Base-by-base conservation (phyloP, 1,140 invertebrate genomes). In the Cherax quadricarinatus region DNA sequence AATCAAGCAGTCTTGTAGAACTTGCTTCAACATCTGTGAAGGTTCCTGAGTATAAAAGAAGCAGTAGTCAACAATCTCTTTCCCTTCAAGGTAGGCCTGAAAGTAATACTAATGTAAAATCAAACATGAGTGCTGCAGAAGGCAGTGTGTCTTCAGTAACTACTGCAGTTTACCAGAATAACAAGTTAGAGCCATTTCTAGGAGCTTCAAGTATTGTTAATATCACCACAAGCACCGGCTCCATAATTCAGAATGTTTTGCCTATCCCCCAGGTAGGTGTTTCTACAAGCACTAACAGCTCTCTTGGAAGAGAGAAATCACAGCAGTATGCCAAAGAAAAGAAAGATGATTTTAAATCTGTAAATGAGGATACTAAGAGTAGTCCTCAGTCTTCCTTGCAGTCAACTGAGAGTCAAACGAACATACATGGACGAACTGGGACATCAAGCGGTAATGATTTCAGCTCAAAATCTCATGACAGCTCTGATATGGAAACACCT, bases 21-120 rank as follows among this genome's bases (percentile, higher is more conserved):
- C 70, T 91, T 30, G 75, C 66, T 62, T 49, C 21, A 73, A 62
- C 84, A 7, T 51, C 41, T 53, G 41, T 70, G 48, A 81, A 51
- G 48, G 51, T 49, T 81, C 3, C 60, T n/a, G n/a, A 91, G n/a
- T 86, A 78, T 53, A 62, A 53, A 49, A 86, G 90, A 60, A 91
- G 90, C 49, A 91, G 51, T 75, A 91, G 90, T 60, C 90, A 91
- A 53, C 84, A 91, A 16, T 91, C 90, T 53, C 79, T 91, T 10
- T 81, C 60, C 16, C 60, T 82, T 49, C 51, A 82, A 9, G 18
- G 48, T 30, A 60, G 7, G 21, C 60, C 12, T 18, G 87, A 82
- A 48, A 75, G 60, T 82, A 49, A 70, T 82, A 30, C 16, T 30
- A 82, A 82, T 41, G 51, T 41, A 60, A 49, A 62, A 10, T 80